These are phyloP conservation scores for Hyperopisus bebe DNA, from an alignment of 2,113 vertebrate species.

Conservation along the genomic window DNA sequence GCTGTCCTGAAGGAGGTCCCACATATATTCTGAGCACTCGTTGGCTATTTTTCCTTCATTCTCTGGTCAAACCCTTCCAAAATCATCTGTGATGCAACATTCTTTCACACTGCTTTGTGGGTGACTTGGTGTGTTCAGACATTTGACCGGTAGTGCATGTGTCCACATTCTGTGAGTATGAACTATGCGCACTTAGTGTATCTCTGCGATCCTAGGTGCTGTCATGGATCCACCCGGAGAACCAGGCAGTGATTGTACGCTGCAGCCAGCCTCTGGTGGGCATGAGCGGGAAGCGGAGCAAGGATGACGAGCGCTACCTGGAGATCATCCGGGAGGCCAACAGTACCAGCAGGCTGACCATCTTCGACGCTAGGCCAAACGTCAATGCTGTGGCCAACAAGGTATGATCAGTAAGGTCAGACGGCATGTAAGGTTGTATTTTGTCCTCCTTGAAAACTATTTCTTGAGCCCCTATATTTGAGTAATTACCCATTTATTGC, in stretches of 20 bases:
- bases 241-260: slow-evolving; percentile 82
- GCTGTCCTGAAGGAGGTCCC: not conserved
- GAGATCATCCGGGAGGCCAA: slow-evolving; percentile 87
- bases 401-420: slow-evolving; percentile 54
- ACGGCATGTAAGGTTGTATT: not conserved
- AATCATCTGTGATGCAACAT: not conserved
- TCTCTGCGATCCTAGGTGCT: slow-evolving; percentile 64
- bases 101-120: not conserved
- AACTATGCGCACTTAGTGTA: not conserved
- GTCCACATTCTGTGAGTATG: not conserved
- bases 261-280: slow-evolving; percentile 96
- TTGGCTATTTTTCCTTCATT: not conserved
- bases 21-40: not conserved
- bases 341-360: slow-evolving; percentile 73
- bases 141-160: not conserved
- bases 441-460: not conserved
- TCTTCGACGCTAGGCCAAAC: slow-evolving; percentile 87
- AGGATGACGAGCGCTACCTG: slow-evolving; percentile 89
- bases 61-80: not conserved
- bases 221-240: slow-evolving; percentile 95
- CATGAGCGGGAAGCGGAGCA: slow-evolving; percentile 92
- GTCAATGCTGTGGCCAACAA: slow-evolving; percentile 98
- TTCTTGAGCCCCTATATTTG: not conserved
- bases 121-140: not conserved
- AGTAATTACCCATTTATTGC: not conserved